Conservation (phyloP, 2,888 invertebrate genomes). For the Metallyticus violacea region DNA sequence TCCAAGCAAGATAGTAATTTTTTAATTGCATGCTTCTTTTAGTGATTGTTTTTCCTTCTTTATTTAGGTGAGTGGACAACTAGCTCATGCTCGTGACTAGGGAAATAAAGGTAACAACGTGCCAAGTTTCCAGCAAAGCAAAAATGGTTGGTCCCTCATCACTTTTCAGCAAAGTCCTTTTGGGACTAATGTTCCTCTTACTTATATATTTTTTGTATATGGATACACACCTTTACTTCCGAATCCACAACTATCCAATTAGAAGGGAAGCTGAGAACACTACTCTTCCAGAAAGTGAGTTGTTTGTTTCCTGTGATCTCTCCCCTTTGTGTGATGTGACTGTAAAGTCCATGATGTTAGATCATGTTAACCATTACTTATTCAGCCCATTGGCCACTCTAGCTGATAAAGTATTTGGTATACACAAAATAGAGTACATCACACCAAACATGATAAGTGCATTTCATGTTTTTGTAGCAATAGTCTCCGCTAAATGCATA, state of each 20-base stretch:
- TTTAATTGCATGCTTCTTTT: neutral
- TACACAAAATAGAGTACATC: conserved; percentile 59
- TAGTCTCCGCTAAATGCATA: conserved; percentile 70
- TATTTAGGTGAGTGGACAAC: conserved; percentile 15
- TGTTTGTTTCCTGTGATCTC: conserved; percentile 46
- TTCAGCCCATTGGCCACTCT: conserved; percentile 76
- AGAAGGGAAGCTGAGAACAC: conserved; percentile 48
- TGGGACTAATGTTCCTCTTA: conserved; percentile 45
- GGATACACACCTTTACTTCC: conserved; percentile 68
- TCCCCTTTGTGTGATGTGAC: conserved; percentile 78
- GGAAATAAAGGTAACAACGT: neutral
- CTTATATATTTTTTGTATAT: conserved; percentile 66
- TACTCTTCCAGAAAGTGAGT: conserved; percentile 25
- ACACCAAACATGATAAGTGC: conserved; percentile 83
- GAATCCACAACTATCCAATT: conserved; percentile 67
- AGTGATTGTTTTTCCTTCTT: conserved; percentile 9
- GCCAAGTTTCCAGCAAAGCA: neutral
- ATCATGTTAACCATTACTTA: conserved; percentile 80
- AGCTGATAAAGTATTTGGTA: conserved; percentile 62
- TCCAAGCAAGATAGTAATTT: neutral
- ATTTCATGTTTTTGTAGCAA: conserved; percentile 73
- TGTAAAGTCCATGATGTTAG: conserved; percentile 77
- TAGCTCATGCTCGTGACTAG: neutral
- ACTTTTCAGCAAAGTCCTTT: conserved; percentile 28
- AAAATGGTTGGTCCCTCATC: conserved; percentile 34